These are phyloP conservation scores for Brachypterus glaber DNA, from an alignment of 2,888 invertebrate species.

Conservation along the genomic window DNA sequence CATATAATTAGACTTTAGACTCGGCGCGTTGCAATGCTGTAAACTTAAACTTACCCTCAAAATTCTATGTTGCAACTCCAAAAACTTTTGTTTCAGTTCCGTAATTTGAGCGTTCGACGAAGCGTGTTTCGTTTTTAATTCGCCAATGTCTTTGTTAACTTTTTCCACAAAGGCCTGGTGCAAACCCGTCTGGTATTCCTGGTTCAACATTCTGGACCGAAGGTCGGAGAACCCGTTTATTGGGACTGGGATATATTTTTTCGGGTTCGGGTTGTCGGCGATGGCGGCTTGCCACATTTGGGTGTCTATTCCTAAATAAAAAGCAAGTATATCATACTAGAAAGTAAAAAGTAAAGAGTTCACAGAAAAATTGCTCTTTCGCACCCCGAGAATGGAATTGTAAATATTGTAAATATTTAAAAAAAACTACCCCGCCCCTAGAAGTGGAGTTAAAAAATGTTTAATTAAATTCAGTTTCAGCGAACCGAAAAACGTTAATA, in stretches of 20 bases:
- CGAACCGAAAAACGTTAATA: too few species aligned
- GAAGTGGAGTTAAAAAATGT: too few species aligned
- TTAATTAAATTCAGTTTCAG: too few species aligned
- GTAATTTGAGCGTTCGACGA: slow-evolving; percentile 70
- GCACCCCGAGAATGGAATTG: too few species aligned
- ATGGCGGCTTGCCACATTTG: slow-evolving; percentile 95
- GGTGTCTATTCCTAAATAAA: slow-evolving; percentile 69
- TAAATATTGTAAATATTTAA: too few species aligned
- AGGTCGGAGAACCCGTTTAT: slow-evolving; percentile 82
- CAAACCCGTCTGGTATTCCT: slow-evolving; percentile 72
- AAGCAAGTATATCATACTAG: too few species aligned
- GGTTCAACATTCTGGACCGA: slow-evolving; percentile 73
- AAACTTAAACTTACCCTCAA: slow-evolving; percentile 65
- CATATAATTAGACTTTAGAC: too few species aligned
- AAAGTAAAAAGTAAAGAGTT: too few species aligned
- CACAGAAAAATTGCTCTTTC: too few species aligned
- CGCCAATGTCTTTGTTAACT: slow-evolving; percentile 66
- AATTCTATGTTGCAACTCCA: slow-evolving; percentile 74
- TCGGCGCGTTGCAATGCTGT: too few species aligned
- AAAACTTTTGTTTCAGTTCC: slow-evolving; percentile 70
- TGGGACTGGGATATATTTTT: slow-evolving; percentile 84
- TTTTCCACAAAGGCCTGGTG: slow-evolving; percentile 74
- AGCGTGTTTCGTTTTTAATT: slow-evolving; percentile 71
- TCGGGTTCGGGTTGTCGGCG: slow-evolving; percentile 87
- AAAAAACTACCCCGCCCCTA: too few species aligned